A percentile compares a stretch with the other conserved stretches of the same genome.
Conservation (phyloP, 2,888 invertebrate genomes). For the Sphaerophoria taeniata region DNA sequence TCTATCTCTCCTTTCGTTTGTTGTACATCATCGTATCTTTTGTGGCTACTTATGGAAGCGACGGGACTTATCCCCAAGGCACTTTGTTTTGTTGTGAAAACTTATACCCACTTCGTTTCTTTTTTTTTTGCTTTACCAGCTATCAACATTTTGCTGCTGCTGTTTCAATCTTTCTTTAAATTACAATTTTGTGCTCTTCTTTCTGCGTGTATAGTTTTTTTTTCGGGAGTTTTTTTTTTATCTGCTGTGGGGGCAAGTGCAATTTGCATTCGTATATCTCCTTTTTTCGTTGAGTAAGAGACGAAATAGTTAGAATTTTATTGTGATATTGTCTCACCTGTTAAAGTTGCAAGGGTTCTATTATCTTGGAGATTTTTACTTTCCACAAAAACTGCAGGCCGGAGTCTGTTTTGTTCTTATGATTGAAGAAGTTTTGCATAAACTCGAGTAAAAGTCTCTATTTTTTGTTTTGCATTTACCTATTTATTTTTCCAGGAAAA, state of each 20-base stretch:
- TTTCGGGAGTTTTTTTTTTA: too few species aligned
- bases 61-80: not conserved
- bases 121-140: constrained; percentile 5
- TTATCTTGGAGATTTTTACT: constrained; percentile 57
- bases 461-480: not conserved
- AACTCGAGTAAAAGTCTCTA: not conserved
- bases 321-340: constrained; percentile 56
- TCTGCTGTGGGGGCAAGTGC: constrained; percentile 31
- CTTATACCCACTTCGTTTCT: not conserved
- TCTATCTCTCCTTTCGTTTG: not conserved
- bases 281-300: not conserved
- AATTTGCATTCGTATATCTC: not conserved
- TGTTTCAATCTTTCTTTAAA: not conserved
- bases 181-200: constrained; percentile 20
- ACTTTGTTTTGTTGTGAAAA: constrained; percentile 48
- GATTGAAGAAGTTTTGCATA: constrained; percentile 51
- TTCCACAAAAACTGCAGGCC: constrained; percentile 46
- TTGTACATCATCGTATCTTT: constrained; percentile 25
- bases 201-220: constrained; percentile 30
- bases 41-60: constrained; percentile 16
- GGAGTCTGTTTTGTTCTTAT: constrained; percentile 28
- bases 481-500: constrained; percentile 11
- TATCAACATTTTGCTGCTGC: constrained; percentile 30
- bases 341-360: constrained; percentile 58
- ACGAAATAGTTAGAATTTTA: constrained; percentile 1